Conservation (phyloP, 2,113 vertebrate genomes). For the Leptosomus discolor region DNA sequence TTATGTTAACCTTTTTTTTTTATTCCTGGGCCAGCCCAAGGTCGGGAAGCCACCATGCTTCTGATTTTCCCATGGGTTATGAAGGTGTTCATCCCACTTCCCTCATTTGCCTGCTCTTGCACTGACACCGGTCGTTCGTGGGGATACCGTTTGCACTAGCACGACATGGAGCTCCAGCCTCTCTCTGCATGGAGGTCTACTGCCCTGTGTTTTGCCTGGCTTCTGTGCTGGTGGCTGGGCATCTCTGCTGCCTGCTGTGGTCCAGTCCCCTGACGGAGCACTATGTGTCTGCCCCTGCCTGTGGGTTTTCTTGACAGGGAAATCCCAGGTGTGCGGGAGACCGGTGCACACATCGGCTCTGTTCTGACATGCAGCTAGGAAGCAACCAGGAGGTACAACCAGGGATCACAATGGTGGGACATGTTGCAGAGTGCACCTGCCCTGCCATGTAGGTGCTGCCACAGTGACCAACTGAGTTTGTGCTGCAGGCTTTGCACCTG, state of each 20-base stretch:
- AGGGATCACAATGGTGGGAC: background rate
- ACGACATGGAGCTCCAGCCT: background rate
- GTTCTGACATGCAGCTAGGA: background rate
- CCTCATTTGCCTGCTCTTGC: accelerated
- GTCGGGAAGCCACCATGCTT: accelerated
- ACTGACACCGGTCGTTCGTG: accelerated
- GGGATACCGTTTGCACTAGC: accelerated
- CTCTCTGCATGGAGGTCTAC: background rate
- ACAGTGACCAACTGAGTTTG: background rate
- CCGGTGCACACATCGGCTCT: background rate
- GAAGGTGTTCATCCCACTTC: background rate
- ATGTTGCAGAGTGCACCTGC: accelerated
- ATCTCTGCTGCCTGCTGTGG: background rate
- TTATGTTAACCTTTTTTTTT: background rate
- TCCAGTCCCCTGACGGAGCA: accelerated
- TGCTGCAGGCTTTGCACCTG: background rate
- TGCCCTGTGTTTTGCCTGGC: background rate
- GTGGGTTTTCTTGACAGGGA: background rate
- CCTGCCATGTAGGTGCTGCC: background rate
- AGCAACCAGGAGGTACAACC: background rate
- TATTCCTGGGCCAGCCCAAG: background rate
- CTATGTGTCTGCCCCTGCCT: accelerated
- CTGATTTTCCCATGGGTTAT: background rate
- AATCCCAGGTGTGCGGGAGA: background rate
- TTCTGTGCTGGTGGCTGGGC: background rate